These are phyloP conservation scores for Erythrocercus mccallii DNA, from an alignment of 2,113 vertebrate genomes.

Conservation along the genomic window DNA sequence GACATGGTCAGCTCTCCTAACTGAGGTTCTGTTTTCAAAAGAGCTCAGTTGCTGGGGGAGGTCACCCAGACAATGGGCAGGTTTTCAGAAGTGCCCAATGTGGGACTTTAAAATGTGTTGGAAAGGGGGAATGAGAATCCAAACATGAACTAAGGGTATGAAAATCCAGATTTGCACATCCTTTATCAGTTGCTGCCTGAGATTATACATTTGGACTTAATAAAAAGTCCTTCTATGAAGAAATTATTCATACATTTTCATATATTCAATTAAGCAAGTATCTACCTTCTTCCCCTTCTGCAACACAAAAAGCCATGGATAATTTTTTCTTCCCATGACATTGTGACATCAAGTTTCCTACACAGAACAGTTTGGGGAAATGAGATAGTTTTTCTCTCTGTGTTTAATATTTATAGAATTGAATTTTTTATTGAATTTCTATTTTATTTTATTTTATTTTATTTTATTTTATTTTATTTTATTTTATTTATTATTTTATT, in stretches of 20 bases:
- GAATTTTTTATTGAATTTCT: background rate
- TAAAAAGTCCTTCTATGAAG: background rate
- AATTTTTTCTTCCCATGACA: background rate
- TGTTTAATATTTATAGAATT: background rate
- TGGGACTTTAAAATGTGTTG: background rate
- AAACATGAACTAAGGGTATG: background rate
- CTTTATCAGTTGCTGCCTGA: background rate
- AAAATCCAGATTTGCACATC: background rate
- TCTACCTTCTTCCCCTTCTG: background rate
- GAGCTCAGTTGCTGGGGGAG: background rate
- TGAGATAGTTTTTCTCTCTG: background rate
- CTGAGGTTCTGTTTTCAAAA: background rate
- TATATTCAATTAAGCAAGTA: background rate
- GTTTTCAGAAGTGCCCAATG: background rate
- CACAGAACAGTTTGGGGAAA: background rate
- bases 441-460: background rate
- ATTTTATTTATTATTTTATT: too few relatives aligned
- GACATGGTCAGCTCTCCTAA: background rate
- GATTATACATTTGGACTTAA: background rate
- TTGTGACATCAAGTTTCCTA: background rate
- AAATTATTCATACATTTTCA: background rate
- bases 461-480: background rate
- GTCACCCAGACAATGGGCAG: background rate
- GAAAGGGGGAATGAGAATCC: background rate
- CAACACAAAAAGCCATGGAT: background rate